Base-by-base conservation (phyloP, 2,888 invertebrate species). In the Ophion ventricosus region DNA sequence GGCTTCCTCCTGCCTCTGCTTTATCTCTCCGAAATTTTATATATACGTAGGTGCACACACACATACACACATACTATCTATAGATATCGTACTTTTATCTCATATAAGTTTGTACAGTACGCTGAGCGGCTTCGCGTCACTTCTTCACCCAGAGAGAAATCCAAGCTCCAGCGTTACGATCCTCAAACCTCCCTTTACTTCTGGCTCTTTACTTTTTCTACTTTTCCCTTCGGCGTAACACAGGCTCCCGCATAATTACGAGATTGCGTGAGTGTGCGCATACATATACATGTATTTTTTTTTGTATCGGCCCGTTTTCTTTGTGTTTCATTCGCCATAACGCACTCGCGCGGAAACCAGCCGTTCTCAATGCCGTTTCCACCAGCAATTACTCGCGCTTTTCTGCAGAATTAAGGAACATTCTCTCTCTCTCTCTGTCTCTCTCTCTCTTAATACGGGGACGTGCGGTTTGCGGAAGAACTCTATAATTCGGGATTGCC, bases 311-410 rank as follows among this genome's bases (percentile, higher is more conserved):
- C 49, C 49, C 14, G 69, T 29, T 77, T 74, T 64, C 66, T 73
- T 67, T 74, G 57, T 69, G 67, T 14, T 43, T 69, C 56, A 43
- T 76, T 70, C 80, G 73, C 69, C 75, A 84, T 79, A 69, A 66
- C 83, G 74, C 75, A 83, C 74, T 56, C 79, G 85, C 85, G 43
- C 14, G 14, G 14, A 43, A 14, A 43, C 14, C 43, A 0, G 14
- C 64, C 56, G 23, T 49, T 69, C 49, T 61, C n/a, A 73, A 59
- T 67, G 86, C 86, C 86, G 81, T 90, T 92, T 91, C 92, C 90
- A 90, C 72, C 90, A 88, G 89, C 91, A 91, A 92, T 92, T 92
- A 92, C 89, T 89, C 87, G 85, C 88, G 87, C 86, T 90, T 91
- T 88, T 87, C 86, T 87, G 87, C 86, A 87, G 83, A 87, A 89